Evolutionary conservation across 2,888 invertebrate genomes (phyloP).

Genomic region (Nemoura dubitans): DNA sequence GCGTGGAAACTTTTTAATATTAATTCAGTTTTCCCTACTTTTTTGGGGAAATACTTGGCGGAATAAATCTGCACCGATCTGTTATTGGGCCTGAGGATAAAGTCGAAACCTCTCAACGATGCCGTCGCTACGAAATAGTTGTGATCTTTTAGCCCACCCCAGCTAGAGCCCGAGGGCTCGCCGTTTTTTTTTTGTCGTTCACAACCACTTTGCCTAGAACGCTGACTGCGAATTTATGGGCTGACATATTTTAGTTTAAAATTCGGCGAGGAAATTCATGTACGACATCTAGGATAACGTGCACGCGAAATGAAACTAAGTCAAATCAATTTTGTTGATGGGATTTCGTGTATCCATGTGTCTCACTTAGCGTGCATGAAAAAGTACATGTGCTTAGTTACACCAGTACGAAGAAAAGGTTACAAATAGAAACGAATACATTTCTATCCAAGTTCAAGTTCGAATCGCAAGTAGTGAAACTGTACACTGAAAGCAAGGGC

Average conservation of each 20-base stretch:
- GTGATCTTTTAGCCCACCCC: too few species aligned
- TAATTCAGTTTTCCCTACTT: not conserved
- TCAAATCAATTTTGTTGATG: not conserved
- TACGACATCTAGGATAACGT: not conserved
- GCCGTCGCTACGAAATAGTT: not conserved
- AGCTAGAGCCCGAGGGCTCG: too few species aligned
- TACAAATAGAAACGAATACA: too few species aligned
- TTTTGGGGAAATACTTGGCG: not conserved
- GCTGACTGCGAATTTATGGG: not conserved
- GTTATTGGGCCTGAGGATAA: not conserved
- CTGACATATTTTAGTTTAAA: not conserved
- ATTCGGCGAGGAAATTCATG: not conserved
- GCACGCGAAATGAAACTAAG: not conserved
- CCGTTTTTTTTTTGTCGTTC: not conserved
- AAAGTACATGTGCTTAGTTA: too few species aligned
- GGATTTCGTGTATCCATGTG: not conserved
- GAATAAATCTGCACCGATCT: not conserved
- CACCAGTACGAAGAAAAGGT: too few species aligned
- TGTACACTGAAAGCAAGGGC: too few species aligned
- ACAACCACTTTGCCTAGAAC: not conserved
- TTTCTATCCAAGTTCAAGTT: too few species aligned
- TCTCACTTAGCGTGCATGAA: not conserved
- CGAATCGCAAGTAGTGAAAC: too few species aligned
- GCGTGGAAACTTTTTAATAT: not conserved
- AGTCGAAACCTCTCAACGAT: not conserved